These are phyloP conservation scores for Choristoneura rosaceana DNA, from an alignment of 2,888 invertebrate genomes.

Conservation along the genomic window DNA sequence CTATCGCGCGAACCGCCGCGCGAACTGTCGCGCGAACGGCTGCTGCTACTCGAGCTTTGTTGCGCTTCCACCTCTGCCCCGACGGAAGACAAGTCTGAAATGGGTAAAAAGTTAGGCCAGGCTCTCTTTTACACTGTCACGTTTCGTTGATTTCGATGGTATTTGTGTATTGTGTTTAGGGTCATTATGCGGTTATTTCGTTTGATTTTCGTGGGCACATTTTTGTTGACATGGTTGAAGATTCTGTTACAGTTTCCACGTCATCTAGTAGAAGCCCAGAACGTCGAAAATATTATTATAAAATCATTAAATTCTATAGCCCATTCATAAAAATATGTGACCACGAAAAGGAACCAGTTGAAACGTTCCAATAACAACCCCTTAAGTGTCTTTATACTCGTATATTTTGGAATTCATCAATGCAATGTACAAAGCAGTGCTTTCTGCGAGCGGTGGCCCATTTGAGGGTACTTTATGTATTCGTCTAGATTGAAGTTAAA, in stretches of 20 bases:
- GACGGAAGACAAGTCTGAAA: constrained; percentile 90
- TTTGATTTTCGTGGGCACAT: too few relatives aligned
- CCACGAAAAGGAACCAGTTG: too few relatives aligned
- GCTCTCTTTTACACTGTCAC: not conserved
- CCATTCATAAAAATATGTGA: too few relatives aligned
- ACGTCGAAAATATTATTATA: too few relatives aligned
- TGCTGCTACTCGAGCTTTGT: constrained; percentile 66
- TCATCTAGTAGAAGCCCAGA: too few relatives aligned
- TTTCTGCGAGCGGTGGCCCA: not conserved
- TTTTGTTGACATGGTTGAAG: too few relatives aligned
- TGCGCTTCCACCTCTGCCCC: constrained; percentile 88
- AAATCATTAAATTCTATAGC: too few relatives aligned
- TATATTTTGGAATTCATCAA: not conserved
- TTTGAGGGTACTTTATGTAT: constrained; percentile 40
- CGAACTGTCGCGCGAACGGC: constrained; percentile 76
- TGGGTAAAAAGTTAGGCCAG: too few relatives aligned
- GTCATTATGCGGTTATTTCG: too few relatives aligned
- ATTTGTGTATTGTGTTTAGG: not conserved
- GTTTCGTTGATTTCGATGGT: not conserved
- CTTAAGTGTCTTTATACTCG: not conserved
- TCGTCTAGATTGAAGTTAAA: constrained; percentile 15
- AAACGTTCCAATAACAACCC: too few relatives aligned
- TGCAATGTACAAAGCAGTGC: constrained; percentile 6
- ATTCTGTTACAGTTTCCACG: too few relatives aligned
- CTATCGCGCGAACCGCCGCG: constrained; percentile 80